These are phyloP conservation scores for Drosophila insularis DNA, from an alignment of 1,140 invertebrate genomes.

Conservation along the genomic window DNA sequence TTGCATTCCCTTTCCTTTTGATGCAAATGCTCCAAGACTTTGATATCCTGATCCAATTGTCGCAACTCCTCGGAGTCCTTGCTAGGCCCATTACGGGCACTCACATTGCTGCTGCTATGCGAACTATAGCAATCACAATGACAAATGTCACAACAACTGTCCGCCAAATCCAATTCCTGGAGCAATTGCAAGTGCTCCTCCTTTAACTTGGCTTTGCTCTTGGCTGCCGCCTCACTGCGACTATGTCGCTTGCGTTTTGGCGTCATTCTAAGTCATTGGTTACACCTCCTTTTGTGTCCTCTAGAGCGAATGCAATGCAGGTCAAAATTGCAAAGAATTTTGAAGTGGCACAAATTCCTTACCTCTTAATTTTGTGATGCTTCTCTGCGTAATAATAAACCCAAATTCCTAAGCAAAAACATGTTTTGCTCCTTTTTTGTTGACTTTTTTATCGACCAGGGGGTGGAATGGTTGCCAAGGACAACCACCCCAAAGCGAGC, in stretches of 20 bases:
- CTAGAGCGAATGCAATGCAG: conserved; percentile 13
- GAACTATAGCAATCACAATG: conserved; percentile 79
- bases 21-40: conserved; percentile 52
- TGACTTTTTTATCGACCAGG: conserved; percentile 71
- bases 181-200: conserved; percentile 62
- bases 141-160: conserved; percentile 78
- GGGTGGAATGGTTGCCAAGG: conserved; percentile 37
- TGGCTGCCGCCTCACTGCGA: conserved; percentile 38
- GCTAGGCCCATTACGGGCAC: conserved; percentile 21
- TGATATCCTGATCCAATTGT: conserved; percentile 61
- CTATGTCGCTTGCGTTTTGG: conserved; percentile 62
- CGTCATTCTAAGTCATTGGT: conserved; percentile 39
- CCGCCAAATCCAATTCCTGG: conserved; percentile 58
- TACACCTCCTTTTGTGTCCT: not conserved
- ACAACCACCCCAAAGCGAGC: conserved; percentile 21
- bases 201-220: conserved; percentile 30
- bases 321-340: conserved; percentile 36
- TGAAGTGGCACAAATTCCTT: conserved; percentile 47
- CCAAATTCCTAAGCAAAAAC: conserved; percentile 63
- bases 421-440: conserved; percentile 52
- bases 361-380: conserved; percentile 36
- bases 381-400: conserved; percentile 53
- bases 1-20: conserved; percentile 35
- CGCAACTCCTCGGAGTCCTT: conserved; percentile 33
- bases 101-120: conserved; percentile 57